These are phyloP conservation scores for Danio rerio DNA, from an alignment of 2,113 vertebrate genomes.

Conservation along the genomic window DNA sequence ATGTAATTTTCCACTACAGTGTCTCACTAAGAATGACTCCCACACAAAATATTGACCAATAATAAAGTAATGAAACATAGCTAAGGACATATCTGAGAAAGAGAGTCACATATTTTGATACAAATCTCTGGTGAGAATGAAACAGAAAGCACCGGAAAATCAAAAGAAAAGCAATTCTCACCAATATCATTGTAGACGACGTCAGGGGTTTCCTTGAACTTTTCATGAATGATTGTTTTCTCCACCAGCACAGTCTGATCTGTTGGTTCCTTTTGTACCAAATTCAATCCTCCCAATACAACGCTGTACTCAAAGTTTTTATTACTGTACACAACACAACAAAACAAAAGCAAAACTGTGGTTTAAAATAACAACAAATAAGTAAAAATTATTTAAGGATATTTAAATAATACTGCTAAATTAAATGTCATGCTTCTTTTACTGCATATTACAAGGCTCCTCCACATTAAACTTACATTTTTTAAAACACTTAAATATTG, in stretches of 20 bases:
- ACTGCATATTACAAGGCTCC: neutral
- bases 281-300: slow-evolving; percentile 78
- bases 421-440: neutral
- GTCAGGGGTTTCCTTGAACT: slow-evolving; percentile 67
- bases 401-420: neutral
- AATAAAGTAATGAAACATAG: neutral
- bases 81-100: neutral
- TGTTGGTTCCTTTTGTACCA: slow-evolving; percentile 67
- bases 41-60: neutral
- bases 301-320: slow-evolving; percentile 74
- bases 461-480: neutral
- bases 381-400: neutral
- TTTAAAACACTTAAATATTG: neutral
- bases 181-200: slow-evolving; percentile 88
- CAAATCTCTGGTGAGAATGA: neutral
- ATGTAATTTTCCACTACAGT: neutral
- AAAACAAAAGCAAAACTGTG: neutral
- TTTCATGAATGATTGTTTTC: slow-evolving; percentile 74
- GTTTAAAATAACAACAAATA: neutral
- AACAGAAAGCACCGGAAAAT: neutral
- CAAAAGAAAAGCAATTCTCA: slow-evolving; percentile 62
- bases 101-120: neutral
- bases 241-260: slow-evolving; percentile 80
- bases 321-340: slow-evolving; percentile 59
- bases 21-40: neutral